Conservation (phyloP, 1,140 invertebrate species). For the Neocloeon triangulifer region DNA sequence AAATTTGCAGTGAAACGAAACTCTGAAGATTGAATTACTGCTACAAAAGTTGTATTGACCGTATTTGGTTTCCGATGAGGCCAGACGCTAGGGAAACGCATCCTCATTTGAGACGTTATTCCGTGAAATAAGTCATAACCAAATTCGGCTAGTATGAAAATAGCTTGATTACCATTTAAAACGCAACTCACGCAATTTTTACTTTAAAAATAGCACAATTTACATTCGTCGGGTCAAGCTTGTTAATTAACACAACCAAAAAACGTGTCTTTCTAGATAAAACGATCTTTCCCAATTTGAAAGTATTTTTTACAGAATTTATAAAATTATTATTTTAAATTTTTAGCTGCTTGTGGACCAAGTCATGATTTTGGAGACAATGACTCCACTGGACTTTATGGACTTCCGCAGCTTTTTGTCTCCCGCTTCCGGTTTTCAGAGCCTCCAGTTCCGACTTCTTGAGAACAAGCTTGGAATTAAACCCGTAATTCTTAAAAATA, state of each 20-base stretch:
- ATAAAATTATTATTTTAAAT: conserved; percentile 11
- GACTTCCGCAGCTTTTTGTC: conserved; percentile 80
- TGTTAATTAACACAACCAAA: conserved; percentile 2
- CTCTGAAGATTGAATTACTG: no score
- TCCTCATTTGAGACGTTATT: no score
- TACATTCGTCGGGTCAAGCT: no score
- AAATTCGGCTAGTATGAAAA: no score
- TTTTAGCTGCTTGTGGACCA: conserved; percentile 81
- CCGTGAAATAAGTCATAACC: no score
- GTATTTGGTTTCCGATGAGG: no score
- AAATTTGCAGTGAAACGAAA: no score
- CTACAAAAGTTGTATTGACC: no score
- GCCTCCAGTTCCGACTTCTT: conserved; percentile 82
- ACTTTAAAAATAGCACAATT: no score
- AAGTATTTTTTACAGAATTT: conserved; percentile 5
- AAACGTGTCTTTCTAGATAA: conserved; percentile 1
- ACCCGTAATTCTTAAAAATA: conserved; percentile 22
- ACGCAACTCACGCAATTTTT: no score
- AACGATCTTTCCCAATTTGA: conserved; percentile 4
- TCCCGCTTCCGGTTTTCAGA: conserved; percentile 94
- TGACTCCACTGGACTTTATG: conserved; percentile 95
- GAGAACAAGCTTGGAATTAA: conserved; percentile 93
- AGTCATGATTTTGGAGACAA: conserved; percentile 91
- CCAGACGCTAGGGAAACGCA: no score
- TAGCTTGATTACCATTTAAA: no score